Evolutionary conservation across 2,113 vertebrate species (phyloP), one percentile per base, ranked within the genome.

Genomic region (Crotalus tigris): DNA sequence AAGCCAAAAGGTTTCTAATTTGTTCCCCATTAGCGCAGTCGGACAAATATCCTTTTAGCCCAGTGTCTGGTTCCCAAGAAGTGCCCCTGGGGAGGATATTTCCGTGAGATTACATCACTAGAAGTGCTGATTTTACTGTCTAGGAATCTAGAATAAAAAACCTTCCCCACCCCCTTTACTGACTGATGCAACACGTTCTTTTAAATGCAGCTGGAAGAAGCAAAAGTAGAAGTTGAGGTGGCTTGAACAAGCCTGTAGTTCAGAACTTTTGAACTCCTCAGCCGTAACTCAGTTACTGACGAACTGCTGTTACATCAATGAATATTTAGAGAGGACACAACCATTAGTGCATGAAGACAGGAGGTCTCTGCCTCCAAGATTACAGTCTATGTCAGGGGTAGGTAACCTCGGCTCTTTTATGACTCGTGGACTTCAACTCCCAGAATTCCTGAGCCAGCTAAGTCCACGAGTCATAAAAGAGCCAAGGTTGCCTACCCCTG

Each of bases 101-200:
- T 4, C 94, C 92, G 0, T 93, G 89, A 92, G 92, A 96, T 96
- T 39, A 96, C 96, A 95, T 96, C 96, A 97, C 95, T 6, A 93
- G 95, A 95, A 95, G 95, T 97, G 95, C 95, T 97, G 97, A 97
- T 96, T 49, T 94, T 94, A 96, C 92, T 96, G 97, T 97, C 97
- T 97, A 96, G 96, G 96, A 97, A 97, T 97, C 96, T 95, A 46
- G 33, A 90, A 91, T 93, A 44, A 39, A 26, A 91, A 7, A 1
- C 89, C 88, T 21, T 39, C 39, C 0, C 19, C 54, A 8, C 15
- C 6, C 61, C 24, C 1, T 93, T 94, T 96, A 96, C 94, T 94
- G 23, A 59, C n/a, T 75, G 93, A 94, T 92, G 64, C 95, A 96
- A 58, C 94, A 96, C 95, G 95, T 93, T 91, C 91, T 92, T 58